These are phyloP conservation scores for Miniopterus natalensis DNA, from an alignment of 2,113 vertebrate genomes.

Conservation along the genomic window DNA sequence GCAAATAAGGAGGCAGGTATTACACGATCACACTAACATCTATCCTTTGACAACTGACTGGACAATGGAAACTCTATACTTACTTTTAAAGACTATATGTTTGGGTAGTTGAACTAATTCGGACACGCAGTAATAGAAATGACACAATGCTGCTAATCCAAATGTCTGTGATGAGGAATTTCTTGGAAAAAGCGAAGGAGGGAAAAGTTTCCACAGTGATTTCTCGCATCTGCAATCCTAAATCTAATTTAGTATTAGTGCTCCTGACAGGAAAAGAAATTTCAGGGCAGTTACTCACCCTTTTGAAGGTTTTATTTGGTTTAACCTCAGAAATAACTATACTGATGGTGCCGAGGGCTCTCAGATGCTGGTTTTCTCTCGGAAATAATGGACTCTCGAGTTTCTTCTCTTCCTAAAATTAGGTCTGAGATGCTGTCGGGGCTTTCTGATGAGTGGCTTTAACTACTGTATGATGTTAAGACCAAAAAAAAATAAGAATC, in stretches of 20 bases:
- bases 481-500: slow-evolving; percentile 57
- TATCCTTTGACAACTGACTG: not conserved
- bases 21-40: not conserved
- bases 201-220: slow-evolving; percentile 66
- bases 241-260: slow-evolving; percentile 84
- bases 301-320: slow-evolving; percentile 86
- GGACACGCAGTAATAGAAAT: not conserved
- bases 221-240: slow-evolving; percentile 80
- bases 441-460: slow-evolving; percentile 67
- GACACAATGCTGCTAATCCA: not conserved
- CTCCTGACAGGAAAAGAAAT: slow-evolving; percentile 86
- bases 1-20: slow-evolving; percentile 63
- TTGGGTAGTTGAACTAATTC: slow-evolving; percentile 68
- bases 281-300: slow-evolving; percentile 81
- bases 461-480: slow-evolving; percentile 74
- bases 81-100: slow-evolving; percentile 6
- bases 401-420: slow-evolving; percentile 77
- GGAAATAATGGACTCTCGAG: slow-evolving; percentile 85
- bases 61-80: not conserved
- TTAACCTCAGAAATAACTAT: slow-evolving; percentile 83
- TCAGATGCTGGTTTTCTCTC: slow-evolving; percentile 79
- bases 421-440: slow-evolving; percentile 76
- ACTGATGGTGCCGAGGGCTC: slow-evolving; percentile 79
- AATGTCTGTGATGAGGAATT: slow-evolving; percentile 50
- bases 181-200: slow-evolving; percentile 50